Percentiles rank a stretch among this genome's conserved stretches.
Conservation (phyloP, 2,113 vertebrate genomes). For the Sinosuthora webbiana region DNA sequence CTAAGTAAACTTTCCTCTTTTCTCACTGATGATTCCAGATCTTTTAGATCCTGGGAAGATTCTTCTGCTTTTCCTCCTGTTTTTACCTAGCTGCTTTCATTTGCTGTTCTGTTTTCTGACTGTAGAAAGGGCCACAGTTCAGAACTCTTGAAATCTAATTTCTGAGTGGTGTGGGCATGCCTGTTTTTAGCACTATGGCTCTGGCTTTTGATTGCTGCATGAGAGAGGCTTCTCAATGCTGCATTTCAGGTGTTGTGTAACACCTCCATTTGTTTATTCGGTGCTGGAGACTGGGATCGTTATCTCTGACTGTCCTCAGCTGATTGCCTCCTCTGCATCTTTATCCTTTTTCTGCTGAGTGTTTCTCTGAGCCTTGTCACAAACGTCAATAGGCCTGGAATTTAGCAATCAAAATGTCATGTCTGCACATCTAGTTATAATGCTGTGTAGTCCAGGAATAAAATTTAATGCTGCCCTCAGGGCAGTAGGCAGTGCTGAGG, state of each 20-base stretch:
- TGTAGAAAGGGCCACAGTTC: neutral
- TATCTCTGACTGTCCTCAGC: neutral
- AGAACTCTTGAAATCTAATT: neutral
- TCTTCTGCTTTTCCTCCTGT: neutral
- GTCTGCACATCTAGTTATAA: neutral
- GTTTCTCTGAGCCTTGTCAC: neutral
- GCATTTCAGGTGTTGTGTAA: neutral
- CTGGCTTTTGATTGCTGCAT: neutral
- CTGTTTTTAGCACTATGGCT: neutral
- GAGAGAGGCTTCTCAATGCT: neutral
- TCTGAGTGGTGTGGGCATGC: neutral
- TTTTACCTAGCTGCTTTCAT: neutral
- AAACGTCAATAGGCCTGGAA: neutral
- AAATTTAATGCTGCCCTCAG: neutral
- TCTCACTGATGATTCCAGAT: neutral
- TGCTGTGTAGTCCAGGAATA: neutral
- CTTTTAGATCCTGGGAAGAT: neutral
- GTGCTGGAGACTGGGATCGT: neutral
- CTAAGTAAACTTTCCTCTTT: neutral
- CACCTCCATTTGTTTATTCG: fast-evolving
- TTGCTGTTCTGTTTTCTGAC: neutral
- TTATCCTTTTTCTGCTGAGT: neutral
- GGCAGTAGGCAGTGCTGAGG: neutral
- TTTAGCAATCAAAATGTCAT: neutral
- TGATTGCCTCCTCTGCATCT: neutral